Conservation (phyloP, 2,797 vertebrate species). For the Potorous gilbertii region DNA sequence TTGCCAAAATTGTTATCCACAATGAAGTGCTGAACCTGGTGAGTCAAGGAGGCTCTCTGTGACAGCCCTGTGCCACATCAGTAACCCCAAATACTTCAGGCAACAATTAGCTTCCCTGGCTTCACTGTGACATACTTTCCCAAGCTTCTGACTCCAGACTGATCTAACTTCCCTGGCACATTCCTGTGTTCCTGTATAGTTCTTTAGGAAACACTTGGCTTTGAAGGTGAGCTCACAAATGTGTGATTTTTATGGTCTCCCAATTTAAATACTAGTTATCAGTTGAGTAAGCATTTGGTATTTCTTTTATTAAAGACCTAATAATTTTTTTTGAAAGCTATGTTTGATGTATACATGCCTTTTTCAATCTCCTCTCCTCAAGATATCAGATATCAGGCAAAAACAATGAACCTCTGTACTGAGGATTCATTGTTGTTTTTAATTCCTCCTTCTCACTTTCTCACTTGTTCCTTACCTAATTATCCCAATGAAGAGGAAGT, state of each 20-base stretch:
- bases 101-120: background rate
- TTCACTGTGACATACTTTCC: background rate
- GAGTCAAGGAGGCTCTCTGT: background rate
- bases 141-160: conserved; percentile 20
- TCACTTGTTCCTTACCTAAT: background rate
- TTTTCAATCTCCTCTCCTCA: background rate
- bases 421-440: background rate
- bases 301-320: conserved; percentile 17
- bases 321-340: background rate
- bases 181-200: conserved; percentile 8
- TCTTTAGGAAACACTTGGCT: background rate
- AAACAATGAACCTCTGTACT: background rate
- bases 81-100: background rate
- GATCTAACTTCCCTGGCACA: background rate
- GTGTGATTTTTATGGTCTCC: background rate
- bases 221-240: conserved; percentile 38
- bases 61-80: background rate
- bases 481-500: background rate
- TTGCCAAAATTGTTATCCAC: background rate
- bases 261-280: background rate
- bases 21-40: background rate
- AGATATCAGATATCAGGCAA: background rate
- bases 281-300: background rate
- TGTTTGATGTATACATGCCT: background rate
- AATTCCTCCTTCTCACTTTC: background rate